Conservation (phyloP, 2,113 vertebrate genomes). For the Numida meleagris region DNA sequence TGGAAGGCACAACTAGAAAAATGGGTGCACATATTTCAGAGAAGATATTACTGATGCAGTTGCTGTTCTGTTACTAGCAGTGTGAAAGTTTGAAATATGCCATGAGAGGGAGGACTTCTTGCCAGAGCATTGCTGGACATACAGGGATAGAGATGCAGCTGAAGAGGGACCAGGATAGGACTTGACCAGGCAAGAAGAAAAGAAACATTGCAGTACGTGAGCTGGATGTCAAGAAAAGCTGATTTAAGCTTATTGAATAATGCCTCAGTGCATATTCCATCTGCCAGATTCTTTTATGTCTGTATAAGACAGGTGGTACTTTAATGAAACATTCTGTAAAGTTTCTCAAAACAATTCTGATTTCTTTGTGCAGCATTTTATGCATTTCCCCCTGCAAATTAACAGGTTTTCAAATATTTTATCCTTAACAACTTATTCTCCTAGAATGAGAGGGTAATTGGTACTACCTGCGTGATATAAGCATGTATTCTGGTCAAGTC, state of each 20-base stretch:
- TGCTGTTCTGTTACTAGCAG: background rate
- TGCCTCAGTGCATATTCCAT: background rate
- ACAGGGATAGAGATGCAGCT: background rate
- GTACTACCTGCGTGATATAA: background rate
- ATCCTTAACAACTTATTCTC: background rate
- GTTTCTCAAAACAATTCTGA: constrained; percentile 5
- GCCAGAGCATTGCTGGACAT: background rate
- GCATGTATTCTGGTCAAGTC: background rate
- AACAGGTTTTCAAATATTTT: constrained; percentile 36
- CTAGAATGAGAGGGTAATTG: background rate
- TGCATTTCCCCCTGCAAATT: background rate
- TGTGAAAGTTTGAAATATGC: background rate
- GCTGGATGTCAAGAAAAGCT: background rate
- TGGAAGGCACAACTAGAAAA: background rate
- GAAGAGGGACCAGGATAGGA: background rate
- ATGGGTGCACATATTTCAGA: rapidly evolving
- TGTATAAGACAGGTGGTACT: constrained; percentile 29
- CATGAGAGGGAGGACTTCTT: background rate
- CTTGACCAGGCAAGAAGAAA: background rate
- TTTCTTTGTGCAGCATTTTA: constrained; percentile 12
- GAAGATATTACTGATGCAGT: background rate
- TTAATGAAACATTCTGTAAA: constrained; percentile 48
- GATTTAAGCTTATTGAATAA: background rate
- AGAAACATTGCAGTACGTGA: background rate
- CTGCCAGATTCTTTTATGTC: constrained; percentile 19